These are phyloP conservation scores for Hirtodrosophila trivittata DNA, from an alignment of 2,888 invertebrate genomes.

Conservation along the genomic window DNA sequence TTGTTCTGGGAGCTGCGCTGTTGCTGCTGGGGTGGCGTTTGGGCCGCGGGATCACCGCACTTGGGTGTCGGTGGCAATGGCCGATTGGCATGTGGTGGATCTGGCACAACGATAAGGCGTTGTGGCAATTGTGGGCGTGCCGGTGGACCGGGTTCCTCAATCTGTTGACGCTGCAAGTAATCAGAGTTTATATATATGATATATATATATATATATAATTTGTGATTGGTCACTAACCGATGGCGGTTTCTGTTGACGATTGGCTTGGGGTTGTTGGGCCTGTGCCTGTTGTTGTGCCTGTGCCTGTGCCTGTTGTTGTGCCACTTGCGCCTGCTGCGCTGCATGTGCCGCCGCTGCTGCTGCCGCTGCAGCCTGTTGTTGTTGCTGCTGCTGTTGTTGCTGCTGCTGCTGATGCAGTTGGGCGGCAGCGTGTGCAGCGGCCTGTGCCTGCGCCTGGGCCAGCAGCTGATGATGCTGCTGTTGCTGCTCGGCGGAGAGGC, in stretches of 20 bases:
- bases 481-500: conserved; percentile 87
- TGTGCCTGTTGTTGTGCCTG: conserved; percentile 82
- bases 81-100: conserved; percentile 88
- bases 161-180: conserved; percentile 81
- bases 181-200: neutral
- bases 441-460: conserved; percentile 69
- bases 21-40: conserved; percentile 85
- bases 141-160: conserved; percentile 93
- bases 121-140: conserved; percentile 95
- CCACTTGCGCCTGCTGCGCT: conserved; percentile 68
- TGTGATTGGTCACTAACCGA: conserved; percentile 72
- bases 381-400: too few species aligned
- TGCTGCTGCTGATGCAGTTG: conserved; percentile 85
- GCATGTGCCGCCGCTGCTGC: conserved; percentile 84
- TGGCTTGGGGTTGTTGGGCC: conserved; percentile 86
- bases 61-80: conserved; percentile 84
- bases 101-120: conserved; percentile 95
- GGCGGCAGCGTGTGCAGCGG: conserved; percentile 74
- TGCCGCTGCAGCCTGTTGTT: conserved; percentile 83
- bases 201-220: neutral
- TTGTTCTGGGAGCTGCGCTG: conserved; percentile 93
- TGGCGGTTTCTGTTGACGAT: conserved; percentile 85
- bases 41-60: conserved; percentile 79
- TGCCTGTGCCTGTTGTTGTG: conserved; percentile 62
- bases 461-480: conserved; percentile 83